Base-by-base conservation (phyloP, 2,797 vertebrate genomes). In the Phoxinus dragarum region DNA sequence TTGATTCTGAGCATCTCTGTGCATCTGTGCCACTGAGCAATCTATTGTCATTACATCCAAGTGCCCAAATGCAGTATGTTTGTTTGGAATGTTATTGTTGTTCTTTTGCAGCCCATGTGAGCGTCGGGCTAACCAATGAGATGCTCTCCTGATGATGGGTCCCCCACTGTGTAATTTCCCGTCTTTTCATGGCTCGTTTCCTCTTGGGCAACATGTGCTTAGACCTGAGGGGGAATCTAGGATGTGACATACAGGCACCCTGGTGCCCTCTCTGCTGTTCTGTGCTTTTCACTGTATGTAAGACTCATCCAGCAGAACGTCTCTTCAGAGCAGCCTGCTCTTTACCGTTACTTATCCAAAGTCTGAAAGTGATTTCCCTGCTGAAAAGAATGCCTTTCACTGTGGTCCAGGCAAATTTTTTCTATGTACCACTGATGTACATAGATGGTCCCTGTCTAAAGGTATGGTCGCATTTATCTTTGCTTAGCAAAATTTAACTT, bases 121-220 rank as follows among this genome's bases (percentile, higher is more conserved):
- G 80, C 10, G 11, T 40, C 38, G 14, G 59, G 66, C 84, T 84
- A 78, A 86, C 80, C 82, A 87, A 68, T 83, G 52, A 82, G 68
- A 64, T 64, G 42, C 66, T 23, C 49, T 77, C 38, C 64, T 88
- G 74, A 77, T 52, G 49, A 73, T 81, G 66, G 52, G 47, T 84
- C 80, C 81, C 84, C 79, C 66, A 34, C 73, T 27, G 66, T 88
- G 87, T 82, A 85, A 88, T 89, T 86, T 89, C 86, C 85, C 71
- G 86, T 88, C 85, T 86, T 85, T 86, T 90, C 85, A 87, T 23
- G 81, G 87, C 88, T 89, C 72, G 86, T 90, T 87, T 91, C 90
- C 83, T 90, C 69, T 80, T 76, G 78, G 79, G 87, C 86, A 87
- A 81, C 34, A 23, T 38, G 74, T 80, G 82, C 73, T 16, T 64